These are phyloP conservation scores for Myripristis murdjan DNA, from an alignment of 2,797 vertebrate genomes.

Conservation along the genomic window DNA sequence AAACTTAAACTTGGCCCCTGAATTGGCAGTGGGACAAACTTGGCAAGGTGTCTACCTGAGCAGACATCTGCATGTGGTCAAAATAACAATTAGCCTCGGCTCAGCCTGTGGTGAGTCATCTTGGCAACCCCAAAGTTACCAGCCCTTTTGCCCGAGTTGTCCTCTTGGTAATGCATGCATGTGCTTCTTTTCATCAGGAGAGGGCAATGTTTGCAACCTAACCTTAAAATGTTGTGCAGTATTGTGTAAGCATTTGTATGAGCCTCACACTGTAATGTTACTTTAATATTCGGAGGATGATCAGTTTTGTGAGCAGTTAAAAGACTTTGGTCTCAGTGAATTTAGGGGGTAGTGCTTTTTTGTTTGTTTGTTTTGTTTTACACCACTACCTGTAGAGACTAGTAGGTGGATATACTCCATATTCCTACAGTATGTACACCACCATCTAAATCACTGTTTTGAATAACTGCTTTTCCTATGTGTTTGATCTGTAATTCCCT, in stretches of 20 bases:
- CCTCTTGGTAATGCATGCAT: constrained; percentile 71
- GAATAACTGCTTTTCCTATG: constrained; percentile 50
- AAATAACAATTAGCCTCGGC: constrained; percentile 75
- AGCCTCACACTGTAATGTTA: constrained; percentile 36
- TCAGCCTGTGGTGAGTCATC: constrained; percentile 75
- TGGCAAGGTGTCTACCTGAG: constrained; percentile 58
- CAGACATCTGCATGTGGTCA: constrained; percentile 69
- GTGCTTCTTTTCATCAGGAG: constrained; percentile 77
- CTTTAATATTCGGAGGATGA: constrained; percentile 56
- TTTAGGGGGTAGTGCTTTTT: too few relatives aligned
- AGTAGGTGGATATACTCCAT: too few relatives aligned
- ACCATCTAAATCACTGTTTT: constrained; percentile 46
- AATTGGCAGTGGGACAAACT: constrained; percentile 55
- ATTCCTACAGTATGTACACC: constrained; percentile 12
- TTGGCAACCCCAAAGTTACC: constrained; percentile 64
- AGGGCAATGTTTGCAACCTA: constrained; percentile 80
- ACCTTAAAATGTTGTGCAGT: constrained; percentile 49
- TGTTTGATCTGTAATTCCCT: constrained; percentile 50
- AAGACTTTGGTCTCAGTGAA: neutral
- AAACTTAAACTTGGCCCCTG: constrained; percentile 39
- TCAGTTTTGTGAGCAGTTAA: constrained; percentile 55
- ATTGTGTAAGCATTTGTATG: constrained; percentile 41
- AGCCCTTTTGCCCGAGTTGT: constrained; percentile 61
- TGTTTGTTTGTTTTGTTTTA: too few relatives aligned
- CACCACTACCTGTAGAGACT: too few relatives aligned